Evolutionary conservation across 2,888 invertebrate species (phyloP), one percentile per base, ranked within the genome.

Genomic region (Sminthurides aquaticus): DNA sequence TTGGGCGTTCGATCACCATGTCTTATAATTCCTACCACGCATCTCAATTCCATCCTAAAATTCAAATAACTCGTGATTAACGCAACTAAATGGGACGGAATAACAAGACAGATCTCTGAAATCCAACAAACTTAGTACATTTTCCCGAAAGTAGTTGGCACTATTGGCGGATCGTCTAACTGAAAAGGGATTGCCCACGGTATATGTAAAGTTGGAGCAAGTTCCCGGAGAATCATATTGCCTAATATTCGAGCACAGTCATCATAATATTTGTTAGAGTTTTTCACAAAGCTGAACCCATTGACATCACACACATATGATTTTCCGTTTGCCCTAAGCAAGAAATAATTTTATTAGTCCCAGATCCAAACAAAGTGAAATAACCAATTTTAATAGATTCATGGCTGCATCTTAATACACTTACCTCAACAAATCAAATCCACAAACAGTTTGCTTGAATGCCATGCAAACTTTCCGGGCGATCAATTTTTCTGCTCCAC

Each of bases 291-390:
- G 77, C 97, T 98, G 80, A 99, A 99, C 0, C 99, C 99, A 80
- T 99, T 99, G 2, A 99, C 99, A 82, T 99, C 99, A 81, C 99
- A 99, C 0, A 99, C 99, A 79, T 92, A 99, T 0, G 98, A 98
- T 79, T 95, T 93, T 58, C 99, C 99, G 82, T 94, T 98, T 24
- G 99, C 98, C 79, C 97, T 90, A n/a, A n/a, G n/a, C n/a, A n/a
- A n/a, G n/a, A n/a, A n/a, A n/a, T n/a, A n/a, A n/a, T n/a, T n/a
- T n/a, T n/a, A n/a, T n/a, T n/a, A n/a, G n/a, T n/a, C n/a, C n/a
- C n/a, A n/a, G 76, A 24, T 79, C n/a, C 78, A 73, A 65, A 67
- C 65, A 67, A 67, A 61, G 60, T 74, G 22, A 54, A n/a, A n/a
- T n/a, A n/a, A n/a, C n/a, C 52, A 52, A 52, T 52, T 52, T 24